A percentile compares a stretch with the other conserved stretches of the same genome.
Evolutionary conservation across 2,797 vertebrate genomes (phyloP).

Genomic region (Molossus molossus): DNA sequence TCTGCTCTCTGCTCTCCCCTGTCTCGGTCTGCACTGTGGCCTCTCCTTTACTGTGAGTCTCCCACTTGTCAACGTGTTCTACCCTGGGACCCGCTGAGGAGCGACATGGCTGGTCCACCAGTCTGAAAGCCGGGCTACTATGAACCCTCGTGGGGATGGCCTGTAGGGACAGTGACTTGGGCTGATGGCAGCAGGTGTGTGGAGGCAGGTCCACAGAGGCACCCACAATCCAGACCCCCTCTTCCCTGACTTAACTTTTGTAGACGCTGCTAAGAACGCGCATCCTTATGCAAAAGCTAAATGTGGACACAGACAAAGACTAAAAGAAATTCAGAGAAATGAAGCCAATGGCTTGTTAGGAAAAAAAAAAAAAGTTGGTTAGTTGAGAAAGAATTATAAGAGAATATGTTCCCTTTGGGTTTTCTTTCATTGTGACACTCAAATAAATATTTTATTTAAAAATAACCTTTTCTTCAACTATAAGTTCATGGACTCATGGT

Average conservation of each 20-base stretch:
- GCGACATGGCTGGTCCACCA: background rate
- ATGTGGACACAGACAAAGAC: background rate
- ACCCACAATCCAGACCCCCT: background rate
- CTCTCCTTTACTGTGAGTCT: background rate
- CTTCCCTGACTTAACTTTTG: background rate
- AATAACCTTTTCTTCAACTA: background rate
- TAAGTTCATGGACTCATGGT: background rate
- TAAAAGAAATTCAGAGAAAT: background rate
- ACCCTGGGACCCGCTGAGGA: background rate
- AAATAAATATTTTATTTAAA: background rate
- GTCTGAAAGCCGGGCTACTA: background rate
- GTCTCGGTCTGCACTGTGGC: background rate
- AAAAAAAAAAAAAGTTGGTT: background rate
- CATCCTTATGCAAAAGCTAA: background rate
- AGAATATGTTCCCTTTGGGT: background rate
- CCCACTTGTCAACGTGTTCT: background rate
- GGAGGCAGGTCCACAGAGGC: too few species aligned
- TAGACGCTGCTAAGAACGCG: background rate
- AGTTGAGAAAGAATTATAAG: background rate
- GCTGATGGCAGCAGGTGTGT: accelerated
- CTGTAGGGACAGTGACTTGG: accelerated
- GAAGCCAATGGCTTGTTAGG: background rate
- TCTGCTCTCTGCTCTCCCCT: background rate
- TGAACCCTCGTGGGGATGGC: accelerated
- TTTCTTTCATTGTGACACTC: background rate